Percentiles rank a stretch among this genome's conserved stretches.
Conservation (phyloP, 2,888 invertebrate genomes). For the Linnaemya vulpina region DNA sequence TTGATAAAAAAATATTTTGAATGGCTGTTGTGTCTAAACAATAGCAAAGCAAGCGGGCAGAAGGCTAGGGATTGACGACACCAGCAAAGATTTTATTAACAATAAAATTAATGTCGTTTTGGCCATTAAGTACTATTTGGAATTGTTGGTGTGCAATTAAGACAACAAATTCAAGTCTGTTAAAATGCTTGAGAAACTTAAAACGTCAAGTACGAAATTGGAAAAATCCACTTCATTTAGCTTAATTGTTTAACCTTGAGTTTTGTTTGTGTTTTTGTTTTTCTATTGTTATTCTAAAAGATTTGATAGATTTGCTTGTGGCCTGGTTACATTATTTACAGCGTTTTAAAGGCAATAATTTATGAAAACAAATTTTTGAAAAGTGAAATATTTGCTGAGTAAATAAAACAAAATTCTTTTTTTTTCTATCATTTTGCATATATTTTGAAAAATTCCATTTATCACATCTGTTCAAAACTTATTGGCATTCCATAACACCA, state of each 20-base stretch:
- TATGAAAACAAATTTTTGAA: neutral
- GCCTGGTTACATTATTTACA: neutral
- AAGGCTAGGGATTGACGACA: neutral
- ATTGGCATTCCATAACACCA: slow-evolving; percentile 36
- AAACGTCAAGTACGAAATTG: neutral
- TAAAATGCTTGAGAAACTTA: neutral
- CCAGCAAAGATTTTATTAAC: neutral
- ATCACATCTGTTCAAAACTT: slow-evolving; percentile 26
- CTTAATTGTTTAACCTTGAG: neutral
- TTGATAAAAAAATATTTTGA: slow-evolving; percentile 34
- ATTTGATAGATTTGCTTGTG: neutral
- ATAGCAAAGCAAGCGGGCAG: neutral
- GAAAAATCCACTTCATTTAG: neutral
- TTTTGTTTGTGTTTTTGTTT: no score
- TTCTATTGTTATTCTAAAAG: no score
- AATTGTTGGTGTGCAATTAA: neutral
- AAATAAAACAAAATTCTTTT: slow-evolving; percentile 2
- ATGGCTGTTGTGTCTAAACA: neutral
- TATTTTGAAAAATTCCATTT: slow-evolving; percentile 19
- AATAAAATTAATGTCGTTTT: neutral
- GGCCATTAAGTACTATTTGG: neutral
- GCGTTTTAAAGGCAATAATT: neutral
- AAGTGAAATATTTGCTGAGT: neutral
- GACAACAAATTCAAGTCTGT: neutral
- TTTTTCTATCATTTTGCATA: neutral